A percentile compares a stretch with the other conserved stretches of the same genome.
phyloP scores from a whole-genome alignment of 2,888 invertebrate species.

The Tipula lateralis region DNA sequence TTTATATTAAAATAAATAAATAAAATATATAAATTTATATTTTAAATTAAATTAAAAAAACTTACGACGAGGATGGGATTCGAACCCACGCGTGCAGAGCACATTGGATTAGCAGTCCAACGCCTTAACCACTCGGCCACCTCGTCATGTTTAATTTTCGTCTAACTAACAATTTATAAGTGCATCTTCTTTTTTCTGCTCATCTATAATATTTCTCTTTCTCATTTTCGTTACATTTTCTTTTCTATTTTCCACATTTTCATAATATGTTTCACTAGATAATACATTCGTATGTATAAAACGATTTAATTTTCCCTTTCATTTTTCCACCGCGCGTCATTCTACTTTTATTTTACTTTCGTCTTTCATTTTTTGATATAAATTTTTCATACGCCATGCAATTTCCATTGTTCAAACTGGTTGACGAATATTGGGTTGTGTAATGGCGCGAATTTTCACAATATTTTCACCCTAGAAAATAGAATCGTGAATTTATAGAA shows the following conservation, averaged over 20 bases:
- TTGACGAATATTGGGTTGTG: conserved; percentile 11
- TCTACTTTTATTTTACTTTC: neutral
- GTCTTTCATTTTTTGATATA: neutral
- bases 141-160: conserved; percentile 54
- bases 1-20: neutral
- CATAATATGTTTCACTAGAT: neutral
- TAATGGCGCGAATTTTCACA: conserved; percentile 7
- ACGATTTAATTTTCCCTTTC: neutral
- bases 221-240: neutral
- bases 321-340: neutral
- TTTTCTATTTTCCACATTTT: neutral
- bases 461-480: neutral
- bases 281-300: neutral
- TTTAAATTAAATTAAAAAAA: neutral
- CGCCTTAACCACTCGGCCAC: conserved; percentile 85
- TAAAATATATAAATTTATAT: neutral
- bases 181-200: neutral
- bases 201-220: neutral
- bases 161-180: neutral
- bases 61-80: conserved; percentile 72
- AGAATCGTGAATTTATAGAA: neutral
- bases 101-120: conserved; percentile 84
- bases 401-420: conserved; percentile 11
- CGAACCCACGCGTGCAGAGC: conserved; percentile 85
- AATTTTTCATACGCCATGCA: neutral